phyloP scores from a whole-genome alignment of 2,797 vertebrate genomes.

The Microcaecilia unicolor region DNA sequence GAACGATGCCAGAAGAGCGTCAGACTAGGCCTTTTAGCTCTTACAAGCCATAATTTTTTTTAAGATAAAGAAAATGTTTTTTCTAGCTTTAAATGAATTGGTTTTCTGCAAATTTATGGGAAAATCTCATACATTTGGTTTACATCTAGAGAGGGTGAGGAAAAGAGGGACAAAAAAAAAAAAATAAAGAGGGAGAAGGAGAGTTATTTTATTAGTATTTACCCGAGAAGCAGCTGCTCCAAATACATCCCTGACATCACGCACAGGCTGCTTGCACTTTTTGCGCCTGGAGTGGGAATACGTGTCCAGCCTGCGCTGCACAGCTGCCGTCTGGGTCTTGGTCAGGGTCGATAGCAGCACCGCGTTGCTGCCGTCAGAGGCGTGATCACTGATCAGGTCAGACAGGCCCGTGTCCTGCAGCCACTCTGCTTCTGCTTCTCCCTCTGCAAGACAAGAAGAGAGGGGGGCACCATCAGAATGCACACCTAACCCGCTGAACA shows the following conservation, averaged over 20 bases:
- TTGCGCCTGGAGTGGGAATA: constrained; percentile 68
- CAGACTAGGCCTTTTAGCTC: background rate
- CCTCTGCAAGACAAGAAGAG: constrained; percentile 49
- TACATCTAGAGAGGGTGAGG: too few species aligned
- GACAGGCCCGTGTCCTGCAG: constrained; percentile 75
- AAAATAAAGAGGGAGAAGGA: too few species aligned
- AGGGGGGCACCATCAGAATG: background rate
- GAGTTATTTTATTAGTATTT: too few species aligned
- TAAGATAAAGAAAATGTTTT: too few species aligned
- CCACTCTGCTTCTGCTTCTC: constrained; percentile 79
- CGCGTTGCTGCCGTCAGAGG: constrained; percentile 50
- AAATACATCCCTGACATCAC: constrained; percentile 77
- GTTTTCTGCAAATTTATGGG: too few species aligned
- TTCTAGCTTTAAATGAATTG: too few species aligned
- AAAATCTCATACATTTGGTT: too few species aligned
- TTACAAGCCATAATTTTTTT: background rate
- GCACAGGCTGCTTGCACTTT: constrained; percentile 63
- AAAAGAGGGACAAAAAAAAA: too few species aligned
- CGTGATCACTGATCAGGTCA: constrained; percentile 50
- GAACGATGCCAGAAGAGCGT: background rate
- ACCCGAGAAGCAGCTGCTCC: constrained; percentile 10
- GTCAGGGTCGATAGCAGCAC: constrained; percentile 79
- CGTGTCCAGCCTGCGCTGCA: constrained; percentile 70
- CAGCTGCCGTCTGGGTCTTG: constrained; percentile 70
- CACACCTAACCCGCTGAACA: too few species aligned